A percentile compares a stretch with the other conserved stretches of the same genome.
phyloP scores from a whole-genome alignment of 1,140 invertebrate genomes.

The Steinernema khuongi region DNA sequence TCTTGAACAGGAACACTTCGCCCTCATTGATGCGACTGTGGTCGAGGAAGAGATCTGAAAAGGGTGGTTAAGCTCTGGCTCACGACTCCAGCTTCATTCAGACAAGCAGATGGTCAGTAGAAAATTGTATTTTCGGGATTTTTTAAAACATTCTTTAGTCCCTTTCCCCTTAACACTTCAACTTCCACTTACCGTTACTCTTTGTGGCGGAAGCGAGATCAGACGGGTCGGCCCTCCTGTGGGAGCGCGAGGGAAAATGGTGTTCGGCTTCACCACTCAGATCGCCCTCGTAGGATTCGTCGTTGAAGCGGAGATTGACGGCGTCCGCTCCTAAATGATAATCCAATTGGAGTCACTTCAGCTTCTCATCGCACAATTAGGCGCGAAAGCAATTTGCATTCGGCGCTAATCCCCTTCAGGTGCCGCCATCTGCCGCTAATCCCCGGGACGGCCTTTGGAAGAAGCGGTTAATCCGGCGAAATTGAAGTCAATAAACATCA shows the following conservation, averaged over 20 bases:
- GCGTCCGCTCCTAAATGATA: neutral
- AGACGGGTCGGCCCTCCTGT: neutral
- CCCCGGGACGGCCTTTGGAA: neutral
- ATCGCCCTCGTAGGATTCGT: conserved; percentile 1
- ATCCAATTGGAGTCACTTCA: neutral
- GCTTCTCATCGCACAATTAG: neutral
- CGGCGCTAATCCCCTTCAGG: conserved; percentile 9
- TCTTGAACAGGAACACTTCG: neutral
- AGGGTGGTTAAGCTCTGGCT: neutral
- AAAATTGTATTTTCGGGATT: too few relatives aligned
- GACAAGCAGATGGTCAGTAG: too few relatives aligned
- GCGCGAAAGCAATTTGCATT: conserved; percentile 11
- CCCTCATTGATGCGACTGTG: conserved; percentile 1
- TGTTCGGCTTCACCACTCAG: neutral
- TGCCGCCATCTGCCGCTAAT: conserved; percentile 14
- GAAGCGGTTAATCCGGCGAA: neutral
- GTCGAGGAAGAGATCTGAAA: conserved; percentile 4
- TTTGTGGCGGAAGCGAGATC: neutral
- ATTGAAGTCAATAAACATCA: neutral
- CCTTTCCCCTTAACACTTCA: too few relatives aligned
- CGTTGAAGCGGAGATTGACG: neutral
- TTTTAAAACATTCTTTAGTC: too few relatives aligned
- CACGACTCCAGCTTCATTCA: neutral
- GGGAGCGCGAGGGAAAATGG: neutral
- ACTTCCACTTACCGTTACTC: neutral